Conservation (phyloP, 1,140 invertebrate species). For the Penaeus vannamei region DNA sequence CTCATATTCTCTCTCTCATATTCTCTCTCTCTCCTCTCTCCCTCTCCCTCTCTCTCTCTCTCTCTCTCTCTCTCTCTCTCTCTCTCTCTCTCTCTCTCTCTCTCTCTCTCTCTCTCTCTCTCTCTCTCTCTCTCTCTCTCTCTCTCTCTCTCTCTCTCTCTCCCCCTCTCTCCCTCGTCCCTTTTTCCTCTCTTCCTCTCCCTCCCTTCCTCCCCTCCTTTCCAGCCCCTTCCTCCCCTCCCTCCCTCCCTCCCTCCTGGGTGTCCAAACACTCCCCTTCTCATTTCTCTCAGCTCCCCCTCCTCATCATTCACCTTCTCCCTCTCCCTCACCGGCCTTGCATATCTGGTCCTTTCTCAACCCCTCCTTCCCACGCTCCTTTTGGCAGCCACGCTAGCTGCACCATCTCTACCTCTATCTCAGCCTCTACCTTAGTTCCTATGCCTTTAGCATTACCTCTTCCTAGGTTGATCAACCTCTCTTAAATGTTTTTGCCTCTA, state of each 20-base stretch:
- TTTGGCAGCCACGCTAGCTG: too few species aligned
- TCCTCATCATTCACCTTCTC: too few species aligned
- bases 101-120: not conserved
- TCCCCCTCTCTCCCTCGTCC: constrained; percentile 16
- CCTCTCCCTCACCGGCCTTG: too few species aligned
- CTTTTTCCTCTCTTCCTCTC: constrained; percentile 20
- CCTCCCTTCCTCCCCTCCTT: not conserved
- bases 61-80: not conserved
- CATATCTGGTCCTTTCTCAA: too few species aligned
- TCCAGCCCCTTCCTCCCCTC: not conserved
- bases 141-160: not conserved
- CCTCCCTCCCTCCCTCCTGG: not conserved
- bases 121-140: not conserved
- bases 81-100: not conserved
- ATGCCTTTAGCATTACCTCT: too few species aligned
- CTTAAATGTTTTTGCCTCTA: too few species aligned
- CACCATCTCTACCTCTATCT: too few species aligned
- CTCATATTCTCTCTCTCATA: not conserved
- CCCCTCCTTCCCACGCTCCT: too few species aligned
- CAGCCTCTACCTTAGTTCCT: too few species aligned
- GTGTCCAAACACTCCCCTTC: constrained; percentile 1
- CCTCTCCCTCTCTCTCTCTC: not conserved
- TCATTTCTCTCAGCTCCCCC: not conserved
- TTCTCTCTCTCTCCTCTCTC: not conserved
- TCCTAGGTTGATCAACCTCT: too few species aligned